A percentile compares a stretch with the other conserved stretches of the same genome.
These are phyloP conservation scores for Aricia artaxerxes DNA, from an alignment of 2,888 invertebrate genomes.

Conservation along the genomic window DNA sequence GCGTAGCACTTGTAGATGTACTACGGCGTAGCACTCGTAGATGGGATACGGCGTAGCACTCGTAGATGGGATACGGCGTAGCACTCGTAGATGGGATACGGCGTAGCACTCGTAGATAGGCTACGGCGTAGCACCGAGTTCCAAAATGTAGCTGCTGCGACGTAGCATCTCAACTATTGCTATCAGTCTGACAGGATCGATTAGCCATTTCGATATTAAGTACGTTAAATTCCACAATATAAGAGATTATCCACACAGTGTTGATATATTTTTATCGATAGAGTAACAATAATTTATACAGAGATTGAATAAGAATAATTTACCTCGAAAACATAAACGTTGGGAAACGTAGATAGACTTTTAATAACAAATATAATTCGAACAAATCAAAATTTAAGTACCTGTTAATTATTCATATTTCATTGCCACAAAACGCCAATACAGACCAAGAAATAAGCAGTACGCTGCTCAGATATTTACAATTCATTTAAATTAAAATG, in stretches of 20 bases:
- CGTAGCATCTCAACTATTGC: too few relatives aligned
- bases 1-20: too few relatives aligned
- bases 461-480: conserved; percentile 13
- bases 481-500: conserved; percentile 23
- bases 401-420: background rate
- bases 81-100: too few relatives aligned
- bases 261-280: background rate
- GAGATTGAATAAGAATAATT: background rate
- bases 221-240: background rate
- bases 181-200: too few relatives aligned
- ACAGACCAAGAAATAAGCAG: conserved; percentile 2
- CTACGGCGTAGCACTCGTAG: too few relatives aligned
- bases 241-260: background rate
- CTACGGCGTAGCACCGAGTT: background rate
- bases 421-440: background rate
- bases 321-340: background rate
- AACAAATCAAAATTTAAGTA: background rate
- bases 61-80: too few relatives aligned
- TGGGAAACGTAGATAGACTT: background rate
- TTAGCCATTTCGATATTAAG: background rate
- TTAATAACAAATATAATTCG: background rate
- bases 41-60: too few relatives aligned
- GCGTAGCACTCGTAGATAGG: too few relatives aligned
- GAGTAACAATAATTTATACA: too few relatives aligned
- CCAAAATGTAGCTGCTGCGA: too few relatives aligned